Percentiles rank a stretch among this genome's conserved stretches.
Evolutionary conservation across 2,888 invertebrate species (phyloP).

Genomic region (Torymus tubicola): DNA sequence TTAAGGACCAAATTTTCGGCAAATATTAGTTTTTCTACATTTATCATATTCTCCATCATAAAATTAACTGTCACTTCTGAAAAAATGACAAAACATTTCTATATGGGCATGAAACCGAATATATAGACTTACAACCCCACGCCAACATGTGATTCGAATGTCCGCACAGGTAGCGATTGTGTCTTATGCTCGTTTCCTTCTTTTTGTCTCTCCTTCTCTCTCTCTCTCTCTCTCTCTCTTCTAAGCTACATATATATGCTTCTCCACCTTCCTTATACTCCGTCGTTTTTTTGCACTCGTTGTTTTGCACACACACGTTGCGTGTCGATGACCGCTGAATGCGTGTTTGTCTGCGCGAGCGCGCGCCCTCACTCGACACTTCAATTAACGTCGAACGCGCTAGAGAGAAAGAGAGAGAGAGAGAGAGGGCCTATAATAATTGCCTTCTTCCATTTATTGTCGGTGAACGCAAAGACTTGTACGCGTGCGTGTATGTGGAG

Average conservation of each 20-base stretch:
- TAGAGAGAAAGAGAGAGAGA: neutral
- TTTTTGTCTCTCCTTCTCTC: slow-evolving; percentile 5
- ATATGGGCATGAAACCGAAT: neutral
- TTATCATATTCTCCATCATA: neutral
- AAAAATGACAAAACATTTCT: neutral
- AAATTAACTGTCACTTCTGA: neutral
- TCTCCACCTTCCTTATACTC: neutral
- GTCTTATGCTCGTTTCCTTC: slow-evolving; percentile 14
- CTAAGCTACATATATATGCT: too few relatives aligned
- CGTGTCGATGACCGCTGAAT: slow-evolving; percentile 34
- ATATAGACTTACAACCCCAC: neutral
- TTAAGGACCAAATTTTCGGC: too few relatives aligned
- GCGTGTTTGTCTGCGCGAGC: neutral
- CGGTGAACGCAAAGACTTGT: neutral
- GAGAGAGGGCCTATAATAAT: slow-evolving; percentile 22
- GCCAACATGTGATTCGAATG: slow-evolving; percentile 13
- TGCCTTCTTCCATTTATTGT: slow-evolving; percentile 21
- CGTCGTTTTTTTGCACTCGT: neutral
- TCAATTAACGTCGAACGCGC: slow-evolving; percentile 44
- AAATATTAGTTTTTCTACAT: too few relatives aligned
- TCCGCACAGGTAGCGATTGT: neutral
- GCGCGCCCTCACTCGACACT: slow-evolving; percentile 34
- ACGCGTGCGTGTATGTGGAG: neutral
- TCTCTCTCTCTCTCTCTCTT: neutral
- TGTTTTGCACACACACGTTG: neutral